These are phyloP conservation scores for Coturnix japonica DNA, from an alignment of 2,113 vertebrate species.

Conservation along the genomic window DNA sequence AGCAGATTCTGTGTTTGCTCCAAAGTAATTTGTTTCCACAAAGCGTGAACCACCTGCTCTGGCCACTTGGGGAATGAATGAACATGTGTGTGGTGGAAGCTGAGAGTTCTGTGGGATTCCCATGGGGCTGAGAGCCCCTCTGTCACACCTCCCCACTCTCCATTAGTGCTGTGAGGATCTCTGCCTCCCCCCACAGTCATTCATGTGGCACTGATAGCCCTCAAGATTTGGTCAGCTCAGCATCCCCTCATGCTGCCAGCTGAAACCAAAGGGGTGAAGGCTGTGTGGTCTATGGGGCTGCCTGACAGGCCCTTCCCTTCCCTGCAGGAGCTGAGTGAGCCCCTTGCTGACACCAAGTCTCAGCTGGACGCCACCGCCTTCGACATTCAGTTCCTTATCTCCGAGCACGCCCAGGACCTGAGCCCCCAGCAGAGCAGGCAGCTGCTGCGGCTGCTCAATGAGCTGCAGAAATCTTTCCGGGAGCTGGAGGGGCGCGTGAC, in stretches of 20 bases:
- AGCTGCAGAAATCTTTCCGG: slow-evolving; percentile 87
- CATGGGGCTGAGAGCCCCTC: neutral
- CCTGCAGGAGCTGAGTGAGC: slow-evolving; percentile 81
- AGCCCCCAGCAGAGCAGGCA: slow-evolving; percentile 86
- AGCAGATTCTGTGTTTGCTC: neutral
- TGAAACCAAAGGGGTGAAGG: neutral
- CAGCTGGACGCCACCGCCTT: slow-evolving; percentile 83
- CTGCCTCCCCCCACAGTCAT: fast-evolving
- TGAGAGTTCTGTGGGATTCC: neutral
- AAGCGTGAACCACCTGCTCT: neutral
- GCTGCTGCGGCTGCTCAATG: slow-evolving; percentile 86
- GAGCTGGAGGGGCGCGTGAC: slow-evolving; percentile 75
- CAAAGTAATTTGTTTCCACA: fast-evolving
- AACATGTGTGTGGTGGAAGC: neutral
- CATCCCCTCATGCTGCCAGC: neutral
- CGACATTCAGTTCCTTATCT: slow-evolving; percentile 89
- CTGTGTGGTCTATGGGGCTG: neutral
- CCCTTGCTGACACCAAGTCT: slow-evolving; percentile 75
- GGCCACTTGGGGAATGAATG: neutral
- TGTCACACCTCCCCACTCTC: neutral
- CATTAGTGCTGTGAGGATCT: fast-evolving
- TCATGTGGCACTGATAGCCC: fast-evolving
- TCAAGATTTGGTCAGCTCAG: neutral
- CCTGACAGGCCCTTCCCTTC: neutral
- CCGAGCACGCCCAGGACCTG: slow-evolving; percentile 88